Percentiles rank a stretch among this genome's conserved stretches.
Conservation (phyloP, 2,113 vertebrate species). For the Micronycteris hirsuta region DNA sequence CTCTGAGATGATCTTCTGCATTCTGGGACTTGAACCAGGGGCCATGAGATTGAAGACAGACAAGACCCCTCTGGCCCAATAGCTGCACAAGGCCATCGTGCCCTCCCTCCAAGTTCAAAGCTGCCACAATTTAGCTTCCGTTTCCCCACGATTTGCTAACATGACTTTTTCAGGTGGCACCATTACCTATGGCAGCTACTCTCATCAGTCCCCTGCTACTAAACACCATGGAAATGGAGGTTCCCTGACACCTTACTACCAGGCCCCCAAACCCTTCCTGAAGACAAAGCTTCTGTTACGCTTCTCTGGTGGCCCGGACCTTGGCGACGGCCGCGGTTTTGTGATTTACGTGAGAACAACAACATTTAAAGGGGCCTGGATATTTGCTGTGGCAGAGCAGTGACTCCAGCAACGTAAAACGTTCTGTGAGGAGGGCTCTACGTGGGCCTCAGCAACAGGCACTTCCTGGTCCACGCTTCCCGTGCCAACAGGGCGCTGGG, state of each 20-base stretch:
- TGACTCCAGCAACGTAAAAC: neutral
- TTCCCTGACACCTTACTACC: neutral
- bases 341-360: neutral
- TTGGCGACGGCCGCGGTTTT: neutral
- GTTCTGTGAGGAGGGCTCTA: neutral
- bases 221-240: neutral
- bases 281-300: neutral
- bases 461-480: neutral
- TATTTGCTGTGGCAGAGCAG: neutral
- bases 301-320: neutral
- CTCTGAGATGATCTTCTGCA: neutral
- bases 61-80: too few relatives aligned
- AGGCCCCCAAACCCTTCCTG: neutral
- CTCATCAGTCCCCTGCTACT: neutral
- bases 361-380: neutral
- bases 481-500: neutral
- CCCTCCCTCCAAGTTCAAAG: neutral
- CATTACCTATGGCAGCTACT: neutral
- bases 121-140: neutral
- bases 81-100: neutral
- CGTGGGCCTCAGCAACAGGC: fast-evolving
- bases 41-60: neutral
- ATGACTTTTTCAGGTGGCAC: neutral
- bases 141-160: neutral
- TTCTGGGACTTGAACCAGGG: neutral